phyloP scores from a whole-genome alignment of 2,888 invertebrate species.

The Venusia cambrica region DNA sequence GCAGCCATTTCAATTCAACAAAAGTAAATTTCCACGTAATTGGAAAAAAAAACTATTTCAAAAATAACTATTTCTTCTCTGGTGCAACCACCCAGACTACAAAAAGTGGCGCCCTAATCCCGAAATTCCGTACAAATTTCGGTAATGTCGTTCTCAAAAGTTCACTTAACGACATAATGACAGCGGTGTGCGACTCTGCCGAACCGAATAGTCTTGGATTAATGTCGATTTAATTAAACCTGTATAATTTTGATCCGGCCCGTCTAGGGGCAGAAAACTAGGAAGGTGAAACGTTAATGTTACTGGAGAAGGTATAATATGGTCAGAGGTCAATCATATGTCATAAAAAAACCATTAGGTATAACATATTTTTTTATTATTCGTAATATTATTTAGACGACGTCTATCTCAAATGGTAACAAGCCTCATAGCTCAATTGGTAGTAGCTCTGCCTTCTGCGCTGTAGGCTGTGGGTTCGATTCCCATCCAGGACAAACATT shows the following conservation, averaged over 20 bases:
- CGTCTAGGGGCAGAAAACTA: slow-evolving; percentile 38
- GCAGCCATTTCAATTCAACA: too few species aligned
- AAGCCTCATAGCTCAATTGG: too few species aligned
- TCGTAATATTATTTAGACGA: too few species aligned
- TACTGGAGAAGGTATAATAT: slow-evolving; percentile 33
- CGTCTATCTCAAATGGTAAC: too few species aligned
- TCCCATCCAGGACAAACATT: too few species aligned
- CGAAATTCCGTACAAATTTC: slow-evolving; percentile 54
- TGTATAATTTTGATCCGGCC: slow-evolving; percentile 68
- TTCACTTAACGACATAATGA: slow-evolving; percentile 73
- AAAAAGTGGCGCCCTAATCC: slow-evolving; percentile 43
- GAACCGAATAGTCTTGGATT: slow-evolving; percentile 67
- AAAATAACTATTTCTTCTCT: slow-evolving; percentile 6
- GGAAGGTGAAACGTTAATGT: slow-evolving; percentile 24
- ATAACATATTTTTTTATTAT: too few species aligned
- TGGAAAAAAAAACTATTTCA: not conserved
- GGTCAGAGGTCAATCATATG: too few species aligned
- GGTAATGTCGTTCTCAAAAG: slow-evolving; percentile 53
- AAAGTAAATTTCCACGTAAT: too few species aligned
- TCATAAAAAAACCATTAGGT: too few species aligned
- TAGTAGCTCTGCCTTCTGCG: too few species aligned
- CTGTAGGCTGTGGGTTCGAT: too few species aligned
- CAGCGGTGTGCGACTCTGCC: slow-evolving; percentile 59
- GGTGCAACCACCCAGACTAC: slow-evolving; percentile 17
- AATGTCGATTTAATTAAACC: slow-evolving; percentile 79